These are phyloP conservation scores for Diorhabda sublineata DNA, from an alignment of 1,140 invertebrate species.

Conservation along the genomic window DNA sequence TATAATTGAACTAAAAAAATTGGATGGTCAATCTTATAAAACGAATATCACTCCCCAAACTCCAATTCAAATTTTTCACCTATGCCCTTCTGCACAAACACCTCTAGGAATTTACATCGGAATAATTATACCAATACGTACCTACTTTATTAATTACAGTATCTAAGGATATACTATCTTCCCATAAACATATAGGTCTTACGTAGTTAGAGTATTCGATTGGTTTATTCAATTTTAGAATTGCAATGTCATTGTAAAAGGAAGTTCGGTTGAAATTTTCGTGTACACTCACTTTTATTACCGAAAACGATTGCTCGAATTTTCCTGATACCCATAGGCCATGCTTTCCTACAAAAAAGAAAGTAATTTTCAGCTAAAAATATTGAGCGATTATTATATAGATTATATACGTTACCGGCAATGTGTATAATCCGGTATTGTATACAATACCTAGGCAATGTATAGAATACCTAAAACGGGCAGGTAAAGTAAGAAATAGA, in stretches of 20 bases:
- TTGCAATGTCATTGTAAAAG: conserved; percentile 62
- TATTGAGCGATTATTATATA: too few species aligned
- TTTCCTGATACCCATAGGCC: conserved; percentile 35
- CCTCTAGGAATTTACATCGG: too few species aligned
- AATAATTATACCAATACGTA: conserved; percentile 43
- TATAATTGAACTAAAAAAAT: too few species aligned
- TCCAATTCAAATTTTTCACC: too few species aligned
- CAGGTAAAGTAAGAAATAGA: too few species aligned
- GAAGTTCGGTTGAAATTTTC: conserved; percentile 54
- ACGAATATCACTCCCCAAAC: too few species aligned
- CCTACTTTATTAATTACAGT: conserved; percentile 30
- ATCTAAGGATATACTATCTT: conserved; percentile 27
- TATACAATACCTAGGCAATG: too few species aligned
- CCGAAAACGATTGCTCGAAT: conserved; percentile 39
- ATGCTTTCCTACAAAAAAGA: conserved; percentile 31
- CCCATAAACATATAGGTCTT: conserved; percentile 55
- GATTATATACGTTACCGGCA: too few species aligned
- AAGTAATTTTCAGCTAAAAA: background rate
- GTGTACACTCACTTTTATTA: conserved; percentile 52
- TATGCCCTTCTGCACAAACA: too few species aligned
- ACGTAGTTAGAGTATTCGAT: conserved; percentile 49
- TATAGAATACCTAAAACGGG: too few species aligned
- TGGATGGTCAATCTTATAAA: too few species aligned
- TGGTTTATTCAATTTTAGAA: conserved; percentile 52
- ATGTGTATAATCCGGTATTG: too few species aligned